Conservation (phyloP, 2,113 vertebrate genomes). For the Menura novaehollandiae region DNA sequence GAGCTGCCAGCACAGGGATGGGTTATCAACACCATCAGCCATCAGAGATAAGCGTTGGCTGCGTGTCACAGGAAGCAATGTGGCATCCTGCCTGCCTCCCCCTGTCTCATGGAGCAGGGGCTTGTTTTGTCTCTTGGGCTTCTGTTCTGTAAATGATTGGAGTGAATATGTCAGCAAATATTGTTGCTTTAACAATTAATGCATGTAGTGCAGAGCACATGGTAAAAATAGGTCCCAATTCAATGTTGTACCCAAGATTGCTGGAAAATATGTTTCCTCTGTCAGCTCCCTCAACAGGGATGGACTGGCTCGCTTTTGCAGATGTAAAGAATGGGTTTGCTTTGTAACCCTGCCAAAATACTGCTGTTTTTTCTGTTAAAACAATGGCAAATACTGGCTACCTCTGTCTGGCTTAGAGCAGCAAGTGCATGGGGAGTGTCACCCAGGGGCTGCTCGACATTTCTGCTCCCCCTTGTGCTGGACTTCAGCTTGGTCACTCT, state of each 20-base stretch:
- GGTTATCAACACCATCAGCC: neutral
- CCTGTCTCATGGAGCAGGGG: neutral
- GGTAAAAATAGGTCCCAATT: neutral
- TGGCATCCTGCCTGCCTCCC: conserved; percentile 20
- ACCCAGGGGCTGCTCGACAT: neutral
- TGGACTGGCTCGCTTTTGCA: neutral
- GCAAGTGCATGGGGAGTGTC: neutral
- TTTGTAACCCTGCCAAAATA: conserved; percentile 5
- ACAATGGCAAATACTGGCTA: neutral
- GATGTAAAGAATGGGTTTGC: neutral
- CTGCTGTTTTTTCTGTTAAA: neutral
- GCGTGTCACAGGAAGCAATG: neutral
- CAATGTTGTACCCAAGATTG: neutral
- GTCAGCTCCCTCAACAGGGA: neutral
- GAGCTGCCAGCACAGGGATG: neutral
- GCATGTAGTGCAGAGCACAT: rapidly evolving
- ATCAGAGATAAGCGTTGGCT: neutral
- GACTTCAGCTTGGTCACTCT: neutral
- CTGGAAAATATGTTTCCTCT: conserved; percentile 6
- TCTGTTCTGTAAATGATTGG: neutral
- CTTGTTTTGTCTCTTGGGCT: conserved; percentile 26
- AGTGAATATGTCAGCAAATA: neutral
- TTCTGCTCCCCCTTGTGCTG: neutral
- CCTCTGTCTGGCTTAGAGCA: neutral
- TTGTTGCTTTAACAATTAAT: neutral